A percentile compares a stretch with the other conserved stretches of the same genome.
phyloP scores from a whole-genome alignment of 2,888 invertebrate genomes.

The Drosophila falleni region DNA sequence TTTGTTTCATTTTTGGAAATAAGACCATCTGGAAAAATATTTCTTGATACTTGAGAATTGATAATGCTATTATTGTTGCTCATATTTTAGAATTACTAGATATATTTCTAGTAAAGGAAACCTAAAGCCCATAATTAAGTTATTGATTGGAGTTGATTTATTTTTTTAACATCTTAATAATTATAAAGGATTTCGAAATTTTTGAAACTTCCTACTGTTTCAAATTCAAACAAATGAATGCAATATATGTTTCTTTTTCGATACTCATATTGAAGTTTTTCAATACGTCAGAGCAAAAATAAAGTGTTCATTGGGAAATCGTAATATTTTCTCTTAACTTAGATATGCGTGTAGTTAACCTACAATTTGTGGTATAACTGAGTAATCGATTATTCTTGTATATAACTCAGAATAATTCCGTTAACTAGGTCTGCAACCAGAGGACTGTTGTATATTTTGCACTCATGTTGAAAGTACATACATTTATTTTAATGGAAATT shows the following conservation, averaged over 20 bases:
- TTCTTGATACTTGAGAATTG: background rate
- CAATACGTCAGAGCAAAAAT: background rate
- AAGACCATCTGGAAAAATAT: background rate
- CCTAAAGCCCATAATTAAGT: too few relatives aligned
- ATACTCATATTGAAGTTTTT: background rate
- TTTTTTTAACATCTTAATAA: too few relatives aligned
- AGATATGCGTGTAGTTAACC: background rate
- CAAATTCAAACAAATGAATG: too few relatives aligned
- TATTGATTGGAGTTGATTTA: too few relatives aligned
- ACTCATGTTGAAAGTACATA: constrained; percentile 8
- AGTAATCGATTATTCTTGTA: background rate
- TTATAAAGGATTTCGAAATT: too few relatives aligned
- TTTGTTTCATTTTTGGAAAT: background rate
- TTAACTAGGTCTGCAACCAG: constrained; percentile 1
- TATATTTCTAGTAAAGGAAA: too few relatives aligned
- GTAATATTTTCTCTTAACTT: background rate
- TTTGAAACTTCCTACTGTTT: too few relatives aligned
- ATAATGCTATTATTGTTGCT: background rate
- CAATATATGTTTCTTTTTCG: background rate
- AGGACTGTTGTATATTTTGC: constrained; percentile 10
- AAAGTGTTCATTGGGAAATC: background rate
- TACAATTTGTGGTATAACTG: background rate
- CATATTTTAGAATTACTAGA: background rate
- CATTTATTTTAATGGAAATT: constrained; percentile 73
- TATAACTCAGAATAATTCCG: background rate